Evolutionary conservation across 2,797 vertebrate genomes (phyloP).

Genomic region (Rhabdomys pumilio): DNA sequence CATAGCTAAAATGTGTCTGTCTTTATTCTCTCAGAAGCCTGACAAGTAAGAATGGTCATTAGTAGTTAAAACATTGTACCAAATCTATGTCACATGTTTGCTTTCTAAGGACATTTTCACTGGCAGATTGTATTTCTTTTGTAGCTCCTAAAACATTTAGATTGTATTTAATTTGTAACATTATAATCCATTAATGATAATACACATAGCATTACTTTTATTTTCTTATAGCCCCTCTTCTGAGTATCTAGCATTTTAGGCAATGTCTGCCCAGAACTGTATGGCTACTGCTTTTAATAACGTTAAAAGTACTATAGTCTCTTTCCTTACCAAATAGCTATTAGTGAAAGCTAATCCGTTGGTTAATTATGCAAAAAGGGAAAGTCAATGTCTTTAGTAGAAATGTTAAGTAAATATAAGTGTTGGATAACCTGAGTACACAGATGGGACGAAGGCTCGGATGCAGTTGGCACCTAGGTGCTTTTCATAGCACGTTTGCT

Average conservation of each 20-base stretch:
- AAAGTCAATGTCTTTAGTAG: slow-evolving; percentile 36
- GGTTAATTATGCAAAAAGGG: slow-evolving; percentile 8
- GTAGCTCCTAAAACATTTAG: slow-evolving; percentile 3
- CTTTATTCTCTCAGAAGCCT: background rate
- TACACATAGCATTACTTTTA: slow-evolving; percentile 41
- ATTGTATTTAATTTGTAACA: slow-evolving; percentile 34
- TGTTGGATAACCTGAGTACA: slow-evolving; percentile 19
- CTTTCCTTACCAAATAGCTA: slow-evolving; percentile 47
- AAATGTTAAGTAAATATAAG: slow-evolving; percentile 60
- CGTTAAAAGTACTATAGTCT: slow-evolving; percentile 32
- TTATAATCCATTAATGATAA: slow-evolving; percentile 44
- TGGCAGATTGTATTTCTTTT: slow-evolving; percentile 16
- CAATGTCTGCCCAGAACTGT: slow-evolving; percentile 55
- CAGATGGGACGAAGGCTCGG: background rate
- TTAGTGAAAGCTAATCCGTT: slow-evolving; percentile 31
- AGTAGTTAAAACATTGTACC: slow-evolving; percentile 37
- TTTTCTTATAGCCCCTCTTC: background rate
- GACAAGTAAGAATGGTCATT: slow-evolving; percentile 39
- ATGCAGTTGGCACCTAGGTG: background rate
- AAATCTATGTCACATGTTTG: slow-evolving; percentile 50
- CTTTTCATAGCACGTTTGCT: background rate
- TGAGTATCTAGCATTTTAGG: slow-evolving; percentile 31
- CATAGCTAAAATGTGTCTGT: slow-evolving; percentile 38
- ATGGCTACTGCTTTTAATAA: slow-evolving; percentile 35
- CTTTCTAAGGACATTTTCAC: slow-evolving; percentile 43